These are phyloP conservation scores for Tarsius wallacei DNA, from an alignment of 2,797 vertebrate species.

Conservation along the genomic window DNA sequence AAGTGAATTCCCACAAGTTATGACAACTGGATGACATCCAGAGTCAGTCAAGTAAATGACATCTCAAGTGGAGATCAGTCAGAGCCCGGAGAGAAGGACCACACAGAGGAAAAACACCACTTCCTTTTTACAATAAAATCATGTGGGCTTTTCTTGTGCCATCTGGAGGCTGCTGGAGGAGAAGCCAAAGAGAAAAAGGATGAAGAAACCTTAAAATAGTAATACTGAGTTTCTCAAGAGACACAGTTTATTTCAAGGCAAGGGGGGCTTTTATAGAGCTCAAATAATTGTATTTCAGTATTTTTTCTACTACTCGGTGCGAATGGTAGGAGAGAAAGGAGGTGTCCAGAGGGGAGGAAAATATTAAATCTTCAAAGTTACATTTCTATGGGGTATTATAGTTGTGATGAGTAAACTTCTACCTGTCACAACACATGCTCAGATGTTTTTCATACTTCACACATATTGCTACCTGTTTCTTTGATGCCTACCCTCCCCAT, in stretches of 20 bases:
- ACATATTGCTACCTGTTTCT: background rate
- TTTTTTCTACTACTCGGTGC: constrained; percentile 7
- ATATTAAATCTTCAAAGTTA: background rate
- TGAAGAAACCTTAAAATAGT: background rate
- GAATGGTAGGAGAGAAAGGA: background rate
- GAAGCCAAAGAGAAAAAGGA: background rate
- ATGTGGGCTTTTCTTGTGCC: background rate
- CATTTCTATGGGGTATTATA: background rate
- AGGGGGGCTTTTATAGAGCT: background rate
- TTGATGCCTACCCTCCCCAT: background rate
- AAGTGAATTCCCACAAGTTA: constrained; percentile 1
- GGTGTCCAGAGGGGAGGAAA: background rate
- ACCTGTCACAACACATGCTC: background rate
- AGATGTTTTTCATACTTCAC: background rate
- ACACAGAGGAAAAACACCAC: background rate
- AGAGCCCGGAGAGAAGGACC: background rate
- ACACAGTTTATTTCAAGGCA: background rate
- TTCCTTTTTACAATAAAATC: background rate
- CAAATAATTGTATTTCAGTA: background rate
- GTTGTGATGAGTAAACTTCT: background rate
- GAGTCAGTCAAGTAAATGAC: background rate
- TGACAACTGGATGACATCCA: background rate
- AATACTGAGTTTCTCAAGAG: background rate
- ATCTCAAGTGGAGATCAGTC: background rate
- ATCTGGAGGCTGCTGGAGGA: background rate